These are phyloP conservation scores for Pteropus alecto DNA, from an alignment of 2,113 vertebrate species.

Conservation along the genomic window DNA sequence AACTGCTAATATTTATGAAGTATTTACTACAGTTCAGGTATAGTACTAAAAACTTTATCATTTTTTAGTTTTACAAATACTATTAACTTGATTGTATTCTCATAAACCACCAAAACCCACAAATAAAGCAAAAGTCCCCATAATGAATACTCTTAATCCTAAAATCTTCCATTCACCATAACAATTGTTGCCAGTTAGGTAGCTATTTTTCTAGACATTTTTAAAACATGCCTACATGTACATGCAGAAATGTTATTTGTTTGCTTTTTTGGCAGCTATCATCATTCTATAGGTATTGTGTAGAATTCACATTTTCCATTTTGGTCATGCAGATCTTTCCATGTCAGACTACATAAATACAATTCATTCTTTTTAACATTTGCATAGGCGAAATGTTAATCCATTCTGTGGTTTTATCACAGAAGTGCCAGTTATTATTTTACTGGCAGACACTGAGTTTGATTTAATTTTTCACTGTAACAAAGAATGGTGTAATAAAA, in stretches of 20 bases:
- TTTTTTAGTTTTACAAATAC: slow-evolving; percentile 25
- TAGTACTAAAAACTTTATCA: neutral
- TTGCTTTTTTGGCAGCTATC: neutral
- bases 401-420: neutral
- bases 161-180: neutral
- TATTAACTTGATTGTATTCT: neutral
- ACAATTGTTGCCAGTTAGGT: neutral
- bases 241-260: neutral
- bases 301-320: neutral
- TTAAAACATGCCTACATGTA: neutral
- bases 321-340: neutral
- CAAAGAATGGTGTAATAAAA: neutral
- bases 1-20: neutral
- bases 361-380: slow-evolving; percentile 17
- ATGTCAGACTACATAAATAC: neutral
- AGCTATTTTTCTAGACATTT: neutral
- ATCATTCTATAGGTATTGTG: neutral
- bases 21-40: neutral
- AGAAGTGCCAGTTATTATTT: slow-evolving; percentile 13
- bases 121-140: neutral
- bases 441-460: neutral
- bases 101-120: neutral
- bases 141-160: neutral
- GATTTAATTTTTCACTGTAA: slow-evolving; percentile 21
- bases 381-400: neutral